Evolutionary conservation across 2,797 vertebrate genomes (phyloP).

Genomic region (Margarornis squamiger): DNA sequence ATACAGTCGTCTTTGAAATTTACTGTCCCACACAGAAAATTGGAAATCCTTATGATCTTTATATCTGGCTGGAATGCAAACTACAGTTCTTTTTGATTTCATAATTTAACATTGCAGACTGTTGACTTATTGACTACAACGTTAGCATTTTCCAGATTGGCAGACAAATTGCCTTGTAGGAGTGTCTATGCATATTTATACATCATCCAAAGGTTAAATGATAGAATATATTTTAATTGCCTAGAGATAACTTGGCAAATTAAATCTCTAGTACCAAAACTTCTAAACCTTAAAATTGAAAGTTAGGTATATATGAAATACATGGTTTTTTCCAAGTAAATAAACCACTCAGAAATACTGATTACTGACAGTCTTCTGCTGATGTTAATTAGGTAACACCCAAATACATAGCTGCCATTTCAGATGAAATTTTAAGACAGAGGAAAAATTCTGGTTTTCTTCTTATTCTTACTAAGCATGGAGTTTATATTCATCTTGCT

Average conservation of each 20-base stretch:
- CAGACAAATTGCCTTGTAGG: slow-evolving; percentile 53
- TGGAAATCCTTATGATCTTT: slow-evolving; percentile 16
- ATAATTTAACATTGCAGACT: slow-evolving; percentile 15
- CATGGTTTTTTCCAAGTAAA: neutral
- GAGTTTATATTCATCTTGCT: neutral
- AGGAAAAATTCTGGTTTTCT: neutral
- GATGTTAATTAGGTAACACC: neutral
- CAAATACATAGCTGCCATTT: neutral
- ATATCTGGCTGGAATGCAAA: neutral
- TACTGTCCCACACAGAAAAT: slow-evolving; percentile 25
- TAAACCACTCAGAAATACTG: neutral
- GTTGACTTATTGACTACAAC: slow-evolving; percentile 50
- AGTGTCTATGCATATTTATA: slow-evolving; percentile 41
- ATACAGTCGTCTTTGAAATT: slow-evolving; percentile 16
- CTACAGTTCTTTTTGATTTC: slow-evolving; percentile 24
- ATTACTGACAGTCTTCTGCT: neutral
- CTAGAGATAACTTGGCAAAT: slow-evolving; percentile 14
- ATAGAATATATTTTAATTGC: slow-evolving; percentile 38
- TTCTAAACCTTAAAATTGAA: neutral
- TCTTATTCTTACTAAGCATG: neutral
- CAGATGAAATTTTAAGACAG: neutral
- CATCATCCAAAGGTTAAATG: slow-evolving; percentile 34
- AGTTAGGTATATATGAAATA: neutral
- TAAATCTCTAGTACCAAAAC: neutral
- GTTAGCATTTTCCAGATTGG: slow-evolving; percentile 42